A percentile compares a stretch with the other conserved stretches of the same genome.
Conservation (phyloP, 2,113 vertebrate genomes). For the Herpetotheres cachinnans region DNA sequence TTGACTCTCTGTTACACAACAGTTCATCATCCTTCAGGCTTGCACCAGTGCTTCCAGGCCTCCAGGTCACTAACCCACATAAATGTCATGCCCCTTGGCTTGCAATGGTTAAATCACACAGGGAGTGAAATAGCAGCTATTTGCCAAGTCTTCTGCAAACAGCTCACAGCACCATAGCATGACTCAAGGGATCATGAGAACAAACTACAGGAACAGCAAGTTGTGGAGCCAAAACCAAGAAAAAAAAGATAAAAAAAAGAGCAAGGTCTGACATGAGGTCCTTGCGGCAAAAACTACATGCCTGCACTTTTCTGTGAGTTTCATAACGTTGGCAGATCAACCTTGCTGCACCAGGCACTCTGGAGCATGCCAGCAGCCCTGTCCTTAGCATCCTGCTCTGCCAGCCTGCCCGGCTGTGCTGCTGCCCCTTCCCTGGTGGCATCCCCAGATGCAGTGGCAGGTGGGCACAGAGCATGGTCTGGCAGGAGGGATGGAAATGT, state of each 20-base stretch:
- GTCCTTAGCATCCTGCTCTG: neutral
- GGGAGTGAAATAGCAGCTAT: neutral
- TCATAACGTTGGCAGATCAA: neutral
- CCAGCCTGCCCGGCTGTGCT: neutral
- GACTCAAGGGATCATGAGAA: conserved; percentile 9
- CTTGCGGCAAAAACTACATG: neutral
- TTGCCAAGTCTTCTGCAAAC: neutral
- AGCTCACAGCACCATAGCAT: neutral
- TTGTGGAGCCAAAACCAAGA: neutral
- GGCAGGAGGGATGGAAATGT: neutral
- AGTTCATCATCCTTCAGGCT: neutral
- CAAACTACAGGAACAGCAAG: neutral
- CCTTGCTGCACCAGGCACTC: neutral
- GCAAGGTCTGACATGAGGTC: neutral
- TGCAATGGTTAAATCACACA: neutral
- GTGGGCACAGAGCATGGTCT: neutral
- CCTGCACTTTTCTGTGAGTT: neutral
- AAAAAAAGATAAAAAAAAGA: neutral
- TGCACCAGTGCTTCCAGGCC: neutral
- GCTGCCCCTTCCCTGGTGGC: neutral
- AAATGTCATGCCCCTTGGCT: neutral
- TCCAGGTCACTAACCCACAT: neutral
- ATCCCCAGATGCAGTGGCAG: neutral
- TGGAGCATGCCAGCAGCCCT: fast-evolving
- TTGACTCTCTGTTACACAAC: neutral